phyloP scores from a whole-genome alignment of 2,113 vertebrate genomes.

The Pluvialis apricaria region DNA sequence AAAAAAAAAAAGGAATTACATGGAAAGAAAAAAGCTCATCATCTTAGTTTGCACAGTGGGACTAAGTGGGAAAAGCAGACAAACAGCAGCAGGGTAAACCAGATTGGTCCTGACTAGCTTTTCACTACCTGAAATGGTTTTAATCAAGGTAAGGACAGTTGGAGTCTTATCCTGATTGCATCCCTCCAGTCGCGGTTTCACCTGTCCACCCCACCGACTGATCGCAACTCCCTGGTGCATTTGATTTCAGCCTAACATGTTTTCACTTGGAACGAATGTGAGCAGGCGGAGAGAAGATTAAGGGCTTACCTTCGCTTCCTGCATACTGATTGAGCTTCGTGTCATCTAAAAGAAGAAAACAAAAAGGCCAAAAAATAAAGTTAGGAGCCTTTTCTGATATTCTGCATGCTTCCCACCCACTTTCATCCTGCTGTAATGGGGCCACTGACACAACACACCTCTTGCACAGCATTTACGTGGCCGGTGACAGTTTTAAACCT shows the following conservation, averaged over 20 bases:
- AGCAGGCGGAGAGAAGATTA: background rate
- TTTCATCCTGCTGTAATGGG: background rate
- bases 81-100: background rate
- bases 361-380: background rate
- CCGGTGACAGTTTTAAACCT: background rate
- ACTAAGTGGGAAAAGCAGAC: fast-evolving
- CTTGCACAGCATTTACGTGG: background rate
- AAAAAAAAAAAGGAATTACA: background rate
- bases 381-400: fast-evolving
- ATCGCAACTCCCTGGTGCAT: background rate
- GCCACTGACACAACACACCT: fast-evolving
- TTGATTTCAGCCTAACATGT: background rate
- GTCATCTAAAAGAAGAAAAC: constrained; percentile 74
- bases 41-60: background rate
- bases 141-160: background rate
- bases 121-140: background rate
- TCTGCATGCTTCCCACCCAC: fast-evolving
- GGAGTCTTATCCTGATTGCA: background rate
- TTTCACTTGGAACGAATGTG: background rate
- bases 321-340: constrained; percentile 76
- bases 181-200: background rate
- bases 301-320: constrained; percentile 77
- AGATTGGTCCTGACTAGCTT: background rate
- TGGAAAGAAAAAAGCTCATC: background rate
- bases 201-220: background rate